Conservation (phyloP, 2,113 vertebrate genomes). For the Butastur rufipennis region DNA sequence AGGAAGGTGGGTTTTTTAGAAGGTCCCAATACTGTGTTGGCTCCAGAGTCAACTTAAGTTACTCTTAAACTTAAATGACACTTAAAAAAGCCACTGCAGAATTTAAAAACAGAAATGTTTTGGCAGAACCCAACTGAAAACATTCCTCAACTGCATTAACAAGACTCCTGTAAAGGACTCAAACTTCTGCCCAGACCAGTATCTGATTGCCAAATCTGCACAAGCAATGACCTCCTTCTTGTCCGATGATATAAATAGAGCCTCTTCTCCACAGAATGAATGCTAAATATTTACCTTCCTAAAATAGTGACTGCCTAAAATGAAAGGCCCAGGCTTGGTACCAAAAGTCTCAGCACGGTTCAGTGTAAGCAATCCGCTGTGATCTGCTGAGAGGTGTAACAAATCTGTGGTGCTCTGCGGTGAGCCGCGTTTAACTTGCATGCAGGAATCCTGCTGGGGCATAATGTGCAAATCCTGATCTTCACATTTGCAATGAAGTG, state of each 20-base stretch:
- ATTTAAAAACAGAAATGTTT: neutral
- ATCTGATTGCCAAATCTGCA: neutral
- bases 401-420: fast-evolving
- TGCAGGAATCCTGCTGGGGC: neutral
- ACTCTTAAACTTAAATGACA: neutral
- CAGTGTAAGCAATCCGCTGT: fast-evolving
- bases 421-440: neutral
- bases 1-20: fast-evolving
- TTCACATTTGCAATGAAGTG: neutral
- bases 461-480: neutral
- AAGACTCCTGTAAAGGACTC: neutral
- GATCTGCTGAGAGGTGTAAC: neutral
- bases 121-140: neutral
- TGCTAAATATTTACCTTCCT: constrained; percentile 4
- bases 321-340: neutral
- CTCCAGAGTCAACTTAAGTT: neutral
- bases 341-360: neutral
- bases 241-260: neutral
- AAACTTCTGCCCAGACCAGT: neutral
- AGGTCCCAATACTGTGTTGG: neutral
- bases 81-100: neutral
- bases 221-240: neutral
- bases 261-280: neutral
- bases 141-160: too few species aligned
- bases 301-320: neutral